phyloP scores from a whole-genome alignment of 2,797 vertebrate species.

The Dromococcyx pavoninus region DNA sequence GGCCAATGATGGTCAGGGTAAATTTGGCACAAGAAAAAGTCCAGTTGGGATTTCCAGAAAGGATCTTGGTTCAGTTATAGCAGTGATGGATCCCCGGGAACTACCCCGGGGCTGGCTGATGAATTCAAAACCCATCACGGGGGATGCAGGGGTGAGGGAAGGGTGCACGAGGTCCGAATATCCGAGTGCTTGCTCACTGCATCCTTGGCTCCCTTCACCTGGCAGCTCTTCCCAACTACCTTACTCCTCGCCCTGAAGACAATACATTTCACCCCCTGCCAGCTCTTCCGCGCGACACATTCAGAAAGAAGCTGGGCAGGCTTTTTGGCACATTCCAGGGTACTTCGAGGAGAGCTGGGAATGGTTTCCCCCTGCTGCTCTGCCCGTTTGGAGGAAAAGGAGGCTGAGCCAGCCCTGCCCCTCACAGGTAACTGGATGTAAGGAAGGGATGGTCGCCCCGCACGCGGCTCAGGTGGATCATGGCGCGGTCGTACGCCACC shows the following conservation, averaged over 20 bases:
- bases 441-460: conserved; percentile 89
- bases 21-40: conserved; percentile 77
- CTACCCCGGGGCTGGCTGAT: not conserved
- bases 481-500: conserved; percentile 95
- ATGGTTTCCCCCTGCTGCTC: not conserved
- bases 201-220: not conserved
- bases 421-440: conserved; percentile 86
- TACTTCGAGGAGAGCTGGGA: conserved; percentile 1
- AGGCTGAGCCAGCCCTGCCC: not conserved
- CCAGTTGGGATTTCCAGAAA: not conserved
- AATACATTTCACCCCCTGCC: conserved; percentile 24
- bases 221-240: not conserved
- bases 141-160: not conserved
- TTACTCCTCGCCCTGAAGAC: not conserved
- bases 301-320: conserved; percentile 42
- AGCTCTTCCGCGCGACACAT: conserved; percentile 53
- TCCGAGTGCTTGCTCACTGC: not conserved
- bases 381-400: not conserved
- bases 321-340: conserved; percentile 72
- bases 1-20: conserved; percentile 31
- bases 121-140: not conserved
- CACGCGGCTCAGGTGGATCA: conserved; percentile 94
- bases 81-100: not conserved
- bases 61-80: conserved; percentile 36
- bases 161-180: not conserved